Conservation (phyloP, 2,113 vertebrate species). For the Nansenia antarctica region DNA sequence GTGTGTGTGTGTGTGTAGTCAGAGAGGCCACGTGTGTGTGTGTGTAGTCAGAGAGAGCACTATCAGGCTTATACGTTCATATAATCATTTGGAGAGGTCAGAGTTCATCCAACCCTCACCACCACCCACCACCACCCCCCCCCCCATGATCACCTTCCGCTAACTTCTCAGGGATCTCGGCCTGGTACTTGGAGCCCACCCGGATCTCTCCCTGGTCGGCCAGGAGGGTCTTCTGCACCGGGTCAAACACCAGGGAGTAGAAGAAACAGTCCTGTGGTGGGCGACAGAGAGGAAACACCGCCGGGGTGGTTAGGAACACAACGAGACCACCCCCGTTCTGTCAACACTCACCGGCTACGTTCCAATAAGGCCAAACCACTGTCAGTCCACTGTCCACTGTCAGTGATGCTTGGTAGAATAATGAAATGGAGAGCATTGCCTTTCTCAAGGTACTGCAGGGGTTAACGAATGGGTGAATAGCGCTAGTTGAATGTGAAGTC, state of each 20-base stretch:
- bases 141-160: slow-evolving; percentile 76
- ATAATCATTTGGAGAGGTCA: slow-evolving; percentile 1
- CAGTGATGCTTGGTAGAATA: neutral
- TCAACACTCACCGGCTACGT: no score
- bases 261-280: slow-evolving; percentile 97
- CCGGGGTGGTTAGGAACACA: no score
- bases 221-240: slow-evolving; percentile 90
- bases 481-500: neutral
- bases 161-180: slow-evolving; percentile 90
- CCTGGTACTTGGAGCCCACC: slow-evolving; percentile 92
- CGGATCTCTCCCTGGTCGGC: slow-evolving; percentile 94
- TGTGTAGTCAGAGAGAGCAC: neutral
- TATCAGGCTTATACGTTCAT: neutral
- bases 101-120: neutral
- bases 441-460: neutral
- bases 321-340: no score
- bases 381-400: no score
- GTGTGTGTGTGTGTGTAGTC: no score
- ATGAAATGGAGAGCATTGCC: no score
- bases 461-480: neutral
- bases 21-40: neutral
- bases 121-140: neutral
- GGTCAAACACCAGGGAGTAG: slow-evolving; percentile 94
- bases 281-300: no score
- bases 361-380: no score